Conservation (phyloP, 2,797 vertebrate species). For the Syncerus caffer region DNA sequence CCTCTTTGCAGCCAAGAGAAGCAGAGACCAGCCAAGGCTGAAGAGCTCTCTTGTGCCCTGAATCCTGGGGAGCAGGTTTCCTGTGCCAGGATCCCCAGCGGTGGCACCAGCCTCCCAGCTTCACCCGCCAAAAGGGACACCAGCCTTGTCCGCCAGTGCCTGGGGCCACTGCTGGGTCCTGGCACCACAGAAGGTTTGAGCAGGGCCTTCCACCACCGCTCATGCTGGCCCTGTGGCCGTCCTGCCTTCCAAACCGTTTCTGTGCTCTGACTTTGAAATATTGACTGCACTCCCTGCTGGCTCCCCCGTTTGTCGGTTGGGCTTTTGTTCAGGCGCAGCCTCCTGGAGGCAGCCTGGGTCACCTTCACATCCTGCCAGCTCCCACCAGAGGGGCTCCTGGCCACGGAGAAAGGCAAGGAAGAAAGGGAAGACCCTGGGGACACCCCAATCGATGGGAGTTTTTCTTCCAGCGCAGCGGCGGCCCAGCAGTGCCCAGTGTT, state of each 20-base stretch:
- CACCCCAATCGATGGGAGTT: not conserved
- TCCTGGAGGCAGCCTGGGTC: constrained; percentile 17
- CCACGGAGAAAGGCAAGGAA: constrained; percentile 27
- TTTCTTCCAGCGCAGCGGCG: not conserved
- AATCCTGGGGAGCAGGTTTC: not conserved
- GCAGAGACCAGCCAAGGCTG: not conserved
- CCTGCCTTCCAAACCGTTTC: not conserved
- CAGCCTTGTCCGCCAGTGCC: accelerated
- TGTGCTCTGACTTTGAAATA: not conserved
- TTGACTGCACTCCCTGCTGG: not conserved
- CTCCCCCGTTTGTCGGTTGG: not conserved
- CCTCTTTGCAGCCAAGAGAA: not conserved
- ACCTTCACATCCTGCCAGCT: not conserved
- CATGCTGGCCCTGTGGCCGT: not conserved
- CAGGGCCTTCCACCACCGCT: not conserved
- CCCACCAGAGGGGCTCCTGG: not conserved
- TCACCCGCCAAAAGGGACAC: not conserved
- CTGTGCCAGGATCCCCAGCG: accelerated
- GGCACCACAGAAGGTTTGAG: not conserved
- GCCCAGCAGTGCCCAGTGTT: not conserved
- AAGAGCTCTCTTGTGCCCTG: not conserved
- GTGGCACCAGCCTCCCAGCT: not conserved
- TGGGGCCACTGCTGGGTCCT: accelerated
- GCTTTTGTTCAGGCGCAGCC: not conserved
- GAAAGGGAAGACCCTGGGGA: constrained; percentile 21